Conservation (phyloP, 2,888 invertebrate genomes). For the Scrobipalpa costella region DNA sequence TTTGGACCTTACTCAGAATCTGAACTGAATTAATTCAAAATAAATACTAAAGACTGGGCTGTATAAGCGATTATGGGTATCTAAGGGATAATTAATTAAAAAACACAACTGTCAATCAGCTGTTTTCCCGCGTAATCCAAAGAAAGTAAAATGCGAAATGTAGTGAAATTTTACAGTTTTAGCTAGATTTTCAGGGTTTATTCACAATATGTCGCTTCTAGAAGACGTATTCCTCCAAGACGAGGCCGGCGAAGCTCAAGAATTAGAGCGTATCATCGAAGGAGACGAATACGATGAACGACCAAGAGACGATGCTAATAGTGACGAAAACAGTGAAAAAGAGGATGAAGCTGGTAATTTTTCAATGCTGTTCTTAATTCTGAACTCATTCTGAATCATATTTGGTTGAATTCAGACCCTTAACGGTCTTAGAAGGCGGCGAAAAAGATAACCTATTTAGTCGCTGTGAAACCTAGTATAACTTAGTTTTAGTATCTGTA, state of each 20-base stretch:
- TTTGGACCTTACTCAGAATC: no score
- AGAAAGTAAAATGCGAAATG: not conserved
- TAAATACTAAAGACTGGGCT: no score
- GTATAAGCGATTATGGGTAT: no score
- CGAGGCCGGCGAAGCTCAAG: slow-evolving; percentile 69
- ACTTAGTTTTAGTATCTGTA: not conserved
- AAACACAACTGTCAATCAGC: not conserved
- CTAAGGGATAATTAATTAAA: no score
- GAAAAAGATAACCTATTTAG: not conserved
- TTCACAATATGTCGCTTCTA: slow-evolving; percentile 60
- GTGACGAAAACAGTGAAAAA: slow-evolving; percentile 65
- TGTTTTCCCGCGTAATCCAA: slow-evolving; percentile 12
- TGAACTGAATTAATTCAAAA: no score
- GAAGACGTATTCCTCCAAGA: slow-evolving; percentile 73
- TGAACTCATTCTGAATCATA: not conserved
- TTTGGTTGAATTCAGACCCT: not conserved
- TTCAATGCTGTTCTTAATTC: slow-evolving; percentile 30
- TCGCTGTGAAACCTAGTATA: not conserved
- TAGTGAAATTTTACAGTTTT: not conserved
- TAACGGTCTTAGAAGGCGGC: not conserved
- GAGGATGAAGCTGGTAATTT: slow-evolving; percentile 69
- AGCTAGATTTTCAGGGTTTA: not conserved
- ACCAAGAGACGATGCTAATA: slow-evolving; percentile 59
- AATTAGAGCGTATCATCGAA: slow-evolving; percentile 72
- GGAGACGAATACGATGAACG: slow-evolving; percentile 75